phyloP scores from a whole-genome alignment of 2,888 invertebrate genomes.

The Drosophila ezoana region DNA sequence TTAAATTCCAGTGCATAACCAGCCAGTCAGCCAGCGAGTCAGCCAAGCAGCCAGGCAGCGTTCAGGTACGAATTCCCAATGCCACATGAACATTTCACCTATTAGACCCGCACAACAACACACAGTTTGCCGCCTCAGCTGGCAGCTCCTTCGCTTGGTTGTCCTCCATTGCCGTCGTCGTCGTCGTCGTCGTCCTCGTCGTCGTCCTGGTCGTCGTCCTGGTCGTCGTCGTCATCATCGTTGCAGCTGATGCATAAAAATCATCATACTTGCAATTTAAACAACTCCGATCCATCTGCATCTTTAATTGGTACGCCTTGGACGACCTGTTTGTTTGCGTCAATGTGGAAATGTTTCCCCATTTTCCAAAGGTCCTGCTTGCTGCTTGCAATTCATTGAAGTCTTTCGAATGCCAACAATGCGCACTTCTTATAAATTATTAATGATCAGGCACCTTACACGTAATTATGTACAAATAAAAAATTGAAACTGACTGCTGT shows the following conservation, averaged over 20 bases:
- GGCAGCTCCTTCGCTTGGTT: conserved; percentile 23
- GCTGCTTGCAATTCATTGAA: conserved; percentile 20
- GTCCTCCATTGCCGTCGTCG: conserved; percentile 6
- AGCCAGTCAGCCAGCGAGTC: conserved; percentile 20
- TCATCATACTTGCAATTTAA: conserved; percentile 78
- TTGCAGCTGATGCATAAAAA: conserved; percentile 77
- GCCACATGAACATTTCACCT: conserved; percentile 67
- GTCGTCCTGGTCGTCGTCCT: conserved; percentile 24
- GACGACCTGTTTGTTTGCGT: conserved; percentile 46
- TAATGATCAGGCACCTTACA: conserved; percentile 41
- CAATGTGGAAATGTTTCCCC: conserved; percentile 38
- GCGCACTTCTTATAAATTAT: conserved; percentile 59
- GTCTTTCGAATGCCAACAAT: conserved; percentile 38
- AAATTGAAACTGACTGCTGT: conserved; percentile 11
- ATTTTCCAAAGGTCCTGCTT: neutral
- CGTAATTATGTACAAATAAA: conserved; percentile 59
- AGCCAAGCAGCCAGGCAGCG: conserved; percentile 14
- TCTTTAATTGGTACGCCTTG: conserved; percentile 73
- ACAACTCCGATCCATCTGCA: conserved; percentile 79
- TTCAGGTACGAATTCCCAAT: conserved; percentile 57
- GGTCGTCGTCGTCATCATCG: conserved; percentile 32
- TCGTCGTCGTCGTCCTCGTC: conserved; percentile 31
- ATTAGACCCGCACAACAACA: conserved; percentile 65
- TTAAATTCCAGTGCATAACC: conserved; percentile 81
- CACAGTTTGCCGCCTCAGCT: conserved; percentile 39